These are phyloP conservation scores for Mus pahari DNA, from an alignment of 2,113 vertebrate genomes.

Conservation along the genomic window DNA sequence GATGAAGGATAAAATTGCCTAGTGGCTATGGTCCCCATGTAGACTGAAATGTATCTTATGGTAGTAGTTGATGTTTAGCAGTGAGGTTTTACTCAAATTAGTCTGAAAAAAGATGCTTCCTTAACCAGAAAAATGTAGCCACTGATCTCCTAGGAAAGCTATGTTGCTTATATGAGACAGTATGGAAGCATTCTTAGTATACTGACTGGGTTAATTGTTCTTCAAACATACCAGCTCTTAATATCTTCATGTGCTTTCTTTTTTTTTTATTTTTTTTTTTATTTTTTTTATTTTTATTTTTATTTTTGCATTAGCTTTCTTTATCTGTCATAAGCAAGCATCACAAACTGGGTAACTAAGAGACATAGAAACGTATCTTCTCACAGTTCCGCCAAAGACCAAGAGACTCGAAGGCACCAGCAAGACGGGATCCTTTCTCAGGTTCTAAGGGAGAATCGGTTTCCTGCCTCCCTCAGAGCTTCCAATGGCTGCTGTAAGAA, in stretches of 20 bases:
- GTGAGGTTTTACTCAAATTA: background rate
- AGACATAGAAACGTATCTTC: background rate
- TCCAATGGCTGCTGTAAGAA: background rate
- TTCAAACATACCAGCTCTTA: background rate
- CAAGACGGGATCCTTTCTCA: background rate
- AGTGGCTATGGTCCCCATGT: background rate
- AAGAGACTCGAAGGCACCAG: background rate
- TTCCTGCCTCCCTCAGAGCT: background rate
- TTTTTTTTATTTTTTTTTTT: too few species aligned
- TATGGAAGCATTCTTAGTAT: slow-evolving; percentile 37
- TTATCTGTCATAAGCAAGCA: background rate
- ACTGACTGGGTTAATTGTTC: background rate
- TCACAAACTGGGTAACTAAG: background rate
- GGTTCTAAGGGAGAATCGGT: background rate
- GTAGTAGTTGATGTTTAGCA: background rate
- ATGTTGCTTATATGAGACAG: slow-evolving; percentile 8
- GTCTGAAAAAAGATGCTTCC: background rate
- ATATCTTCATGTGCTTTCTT: too few species aligned
- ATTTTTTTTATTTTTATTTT: too few species aligned
- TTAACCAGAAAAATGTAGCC: background rate
- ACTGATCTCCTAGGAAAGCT: slow-evolving; percentile 30
- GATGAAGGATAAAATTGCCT: background rate
- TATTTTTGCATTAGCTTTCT: too few species aligned
- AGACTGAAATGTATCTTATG: background rate
- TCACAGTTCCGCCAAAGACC: background rate